Conservation (phyloP, 2,113 vertebrate species). For the Paratilapia polleni region DNA sequence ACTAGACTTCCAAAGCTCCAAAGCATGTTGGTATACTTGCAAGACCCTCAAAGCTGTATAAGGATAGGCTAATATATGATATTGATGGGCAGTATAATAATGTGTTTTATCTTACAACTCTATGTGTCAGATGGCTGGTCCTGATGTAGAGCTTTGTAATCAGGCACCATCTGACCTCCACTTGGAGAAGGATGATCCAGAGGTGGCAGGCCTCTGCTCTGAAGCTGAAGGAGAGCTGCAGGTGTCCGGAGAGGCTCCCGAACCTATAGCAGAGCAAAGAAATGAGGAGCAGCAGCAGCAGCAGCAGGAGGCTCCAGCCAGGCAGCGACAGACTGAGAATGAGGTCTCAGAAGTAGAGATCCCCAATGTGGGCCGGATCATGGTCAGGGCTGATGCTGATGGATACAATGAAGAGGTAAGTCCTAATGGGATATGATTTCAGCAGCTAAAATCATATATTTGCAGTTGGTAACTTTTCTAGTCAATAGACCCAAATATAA, state of each 20-base stretch:
- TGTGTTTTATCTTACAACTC: background rate
- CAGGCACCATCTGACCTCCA: constrained; percentile 22
- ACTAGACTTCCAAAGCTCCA: background rate
- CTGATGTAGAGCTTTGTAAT: constrained; percentile 24
- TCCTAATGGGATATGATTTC: background rate
- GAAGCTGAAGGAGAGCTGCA: constrained; percentile 19
- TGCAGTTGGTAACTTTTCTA: background rate
- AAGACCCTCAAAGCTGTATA: background rate
- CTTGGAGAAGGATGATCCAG: background rate
- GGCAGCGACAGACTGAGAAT: constrained; percentile 75
- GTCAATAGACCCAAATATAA: background rate
- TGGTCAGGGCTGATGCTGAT: constrained; percentile 91
- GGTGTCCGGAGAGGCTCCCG: constrained; percentile 26
- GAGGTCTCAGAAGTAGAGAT: constrained; percentile 95
- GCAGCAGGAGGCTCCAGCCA: constrained; percentile 69
- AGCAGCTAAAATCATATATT: background rate
- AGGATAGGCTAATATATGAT: background rate
- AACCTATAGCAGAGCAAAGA: background rate
- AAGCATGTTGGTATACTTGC: background rate
- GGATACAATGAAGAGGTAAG: constrained; percentile 98
- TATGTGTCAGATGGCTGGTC: constrained; percentile 35
- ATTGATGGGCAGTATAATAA: background rate
- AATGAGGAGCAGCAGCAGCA: background rate
- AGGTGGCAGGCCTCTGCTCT: background rate
- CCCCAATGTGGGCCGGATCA: constrained; percentile 94